phyloP scores from a whole-genome alignment of 2,888 invertebrate genomes.

The Volucella zonaria region DNA sequence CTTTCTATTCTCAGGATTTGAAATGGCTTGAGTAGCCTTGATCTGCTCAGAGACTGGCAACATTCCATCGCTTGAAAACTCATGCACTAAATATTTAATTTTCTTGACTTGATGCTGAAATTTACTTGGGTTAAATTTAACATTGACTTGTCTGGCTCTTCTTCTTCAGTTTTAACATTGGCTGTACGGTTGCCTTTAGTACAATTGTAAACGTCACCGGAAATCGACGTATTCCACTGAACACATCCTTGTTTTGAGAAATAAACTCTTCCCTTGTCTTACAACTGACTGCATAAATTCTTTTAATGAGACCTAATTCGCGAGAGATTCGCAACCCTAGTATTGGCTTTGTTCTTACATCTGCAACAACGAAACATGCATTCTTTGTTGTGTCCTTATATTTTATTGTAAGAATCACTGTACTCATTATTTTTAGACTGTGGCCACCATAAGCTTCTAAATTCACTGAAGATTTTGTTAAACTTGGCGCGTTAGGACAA shows the following conservation, averaged over 20 bases:
- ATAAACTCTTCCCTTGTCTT: constrained; percentile 23
- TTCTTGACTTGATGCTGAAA: too few species aligned
- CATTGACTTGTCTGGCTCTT: too few species aligned
- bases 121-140: too few species aligned
- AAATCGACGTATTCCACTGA: constrained; percentile 27
- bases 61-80: too few species aligned
- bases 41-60: too few species aligned
- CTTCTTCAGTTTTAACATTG: background rate
- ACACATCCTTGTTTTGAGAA: constrained; percentile 28
- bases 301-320: background rate
- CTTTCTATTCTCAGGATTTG: too few species aligned
- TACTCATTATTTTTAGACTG: constrained; percentile 8
- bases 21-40: too few species aligned
- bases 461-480: too few species aligned
- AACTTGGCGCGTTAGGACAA: too few species aligned
- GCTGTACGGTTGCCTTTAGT: constrained; percentile 24
- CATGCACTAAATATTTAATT: too few species aligned
- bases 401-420: constrained; percentile 8
- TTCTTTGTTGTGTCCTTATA: background rate
- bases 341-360: constrained; percentile 23
- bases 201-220: constrained; percentile 26
- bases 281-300: background rate
- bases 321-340: constrained; percentile 4
- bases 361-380: constrained; percentile 1
- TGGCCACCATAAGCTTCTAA: background rate